Conservation (phyloP, 2,797 vertebrate genomes). For the Microtus agrestis region DNA sequence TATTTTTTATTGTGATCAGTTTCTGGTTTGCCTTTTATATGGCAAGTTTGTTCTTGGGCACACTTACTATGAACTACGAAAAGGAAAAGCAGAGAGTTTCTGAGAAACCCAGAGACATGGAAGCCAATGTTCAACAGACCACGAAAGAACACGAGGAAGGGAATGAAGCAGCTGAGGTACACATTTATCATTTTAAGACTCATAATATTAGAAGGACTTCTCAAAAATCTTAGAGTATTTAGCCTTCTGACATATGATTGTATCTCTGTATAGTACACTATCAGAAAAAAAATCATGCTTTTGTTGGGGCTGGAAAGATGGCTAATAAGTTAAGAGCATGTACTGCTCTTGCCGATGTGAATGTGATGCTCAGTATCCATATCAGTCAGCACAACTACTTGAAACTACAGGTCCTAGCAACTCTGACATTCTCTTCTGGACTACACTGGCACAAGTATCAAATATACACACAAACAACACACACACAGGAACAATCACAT, state of each 20-base stretch:
- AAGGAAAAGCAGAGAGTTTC: slow-evolving; percentile 92
- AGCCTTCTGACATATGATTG: not conserved
- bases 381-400: not conserved
- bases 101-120: slow-evolving; percentile 88
- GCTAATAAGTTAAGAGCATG: not conserved
- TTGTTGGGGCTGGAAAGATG: not conserved
- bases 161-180: slow-evolving; percentile 90
- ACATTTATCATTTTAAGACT: slow-evolving; percentile 12
- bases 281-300: not conserved
- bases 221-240: not conserved
- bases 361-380: not conserved
- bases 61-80: slow-evolving; percentile 93
- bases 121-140: slow-evolving; percentile 89
- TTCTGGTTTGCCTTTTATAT: slow-evolving; percentile 95
- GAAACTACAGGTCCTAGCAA: not conserved
- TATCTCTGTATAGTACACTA: not conserved
- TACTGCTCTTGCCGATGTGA: not conserved
- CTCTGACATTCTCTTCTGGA: not conserved
- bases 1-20: slow-evolving; percentile 94
- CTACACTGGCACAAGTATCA: not conserved
- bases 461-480: not conserved
- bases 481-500: too few relatives aligned
- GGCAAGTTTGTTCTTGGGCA: slow-evolving; percentile 94
- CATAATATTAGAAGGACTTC: not conserved
- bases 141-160: slow-evolving; percentile 89